Percentiles rank a stretch among this genome's conserved stretches.
phyloP scores from a whole-genome alignment of 2,888 invertebrate species.

The Chrysina gloriosa region DNA sequence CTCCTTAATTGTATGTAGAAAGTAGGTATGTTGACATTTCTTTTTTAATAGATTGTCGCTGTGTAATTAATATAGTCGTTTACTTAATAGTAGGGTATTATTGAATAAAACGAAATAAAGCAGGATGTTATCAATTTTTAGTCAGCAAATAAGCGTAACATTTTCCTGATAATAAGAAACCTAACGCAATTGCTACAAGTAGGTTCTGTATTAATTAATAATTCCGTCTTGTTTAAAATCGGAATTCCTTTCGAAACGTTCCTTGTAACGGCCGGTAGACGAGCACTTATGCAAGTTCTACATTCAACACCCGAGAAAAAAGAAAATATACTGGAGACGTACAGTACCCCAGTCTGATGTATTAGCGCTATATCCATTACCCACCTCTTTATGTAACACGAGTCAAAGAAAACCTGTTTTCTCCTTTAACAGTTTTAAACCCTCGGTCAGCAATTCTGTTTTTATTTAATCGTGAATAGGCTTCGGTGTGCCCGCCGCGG shows the following conservation, averaged over 20 bases:
- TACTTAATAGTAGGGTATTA: not conserved
- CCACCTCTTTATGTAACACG: slow-evolving; percentile 35
- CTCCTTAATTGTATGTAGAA: slow-evolving; percentile 16
- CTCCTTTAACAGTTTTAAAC: slow-evolving; percentile 29
- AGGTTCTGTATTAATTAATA: not conserved
- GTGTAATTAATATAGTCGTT: not conserved
- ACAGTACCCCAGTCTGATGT: slow-evolving; percentile 7
- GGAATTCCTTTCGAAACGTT: too few species aligned
- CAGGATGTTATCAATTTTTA: not conserved
- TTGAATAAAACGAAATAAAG: not conserved
- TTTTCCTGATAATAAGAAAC: too few species aligned
- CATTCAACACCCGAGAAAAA: slow-evolving; percentile 23
- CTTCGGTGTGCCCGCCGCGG: slow-evolving; percentile 18
- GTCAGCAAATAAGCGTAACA: not conserved
- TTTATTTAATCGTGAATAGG: slow-evolving; percentile 33
- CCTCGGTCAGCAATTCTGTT: slow-evolving; percentile 29
- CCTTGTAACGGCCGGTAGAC: slow-evolving; percentile 25
- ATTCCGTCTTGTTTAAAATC: not conserved
- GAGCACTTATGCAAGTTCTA: slow-evolving; percentile 24
- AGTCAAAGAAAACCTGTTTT: slow-evolving; percentile 35
- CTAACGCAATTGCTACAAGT: not conserved
- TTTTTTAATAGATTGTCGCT: too few species aligned
- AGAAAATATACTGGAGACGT: not conserved
- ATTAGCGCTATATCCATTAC: slow-evolving; percentile 34
- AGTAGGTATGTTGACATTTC: too few species aligned